Conservation (phyloP, 2,888 invertebrate genomes). For the Diarsia rubi region DNA sequence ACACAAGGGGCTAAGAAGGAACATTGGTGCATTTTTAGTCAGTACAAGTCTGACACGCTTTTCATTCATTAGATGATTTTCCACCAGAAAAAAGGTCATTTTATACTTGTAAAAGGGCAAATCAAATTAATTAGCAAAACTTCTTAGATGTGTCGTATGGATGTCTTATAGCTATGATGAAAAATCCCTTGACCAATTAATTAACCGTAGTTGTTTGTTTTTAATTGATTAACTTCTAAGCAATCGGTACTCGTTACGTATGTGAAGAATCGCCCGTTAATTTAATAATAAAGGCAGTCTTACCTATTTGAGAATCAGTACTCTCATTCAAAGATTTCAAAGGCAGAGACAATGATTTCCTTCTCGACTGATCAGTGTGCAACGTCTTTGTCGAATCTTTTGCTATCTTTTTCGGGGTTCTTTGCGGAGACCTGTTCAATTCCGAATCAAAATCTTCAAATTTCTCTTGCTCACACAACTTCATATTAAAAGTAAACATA, state of each 20-base stretch:
- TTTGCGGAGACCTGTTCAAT: slow-evolving; percentile 82
- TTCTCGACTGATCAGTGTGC: slow-evolving; percentile 83
- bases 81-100: no score
- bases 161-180: not conserved
- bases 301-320: slow-evolving; percentile 79
- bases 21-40: no score
- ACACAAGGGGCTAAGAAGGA: no score
- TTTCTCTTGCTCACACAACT: slow-evolving; percentile 82
- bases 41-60: no score
- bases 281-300: not conserved
- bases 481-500: slow-evolving; percentile 84
- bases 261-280: not conserved
- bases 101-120: not conserved
- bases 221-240: not conserved
- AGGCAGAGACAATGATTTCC: slow-evolving; percentile 93
- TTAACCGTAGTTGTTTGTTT: not conserved
- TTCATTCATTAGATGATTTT: no score
- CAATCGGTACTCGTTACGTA: no score
- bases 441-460: slow-evolving; percentile 90
- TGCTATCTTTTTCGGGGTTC: slow-evolving; percentile 84
- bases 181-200: not conserved
- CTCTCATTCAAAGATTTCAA: slow-evolving; percentile 92
- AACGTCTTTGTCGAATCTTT: slow-evolving; percentile 80
- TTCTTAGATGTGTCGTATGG: not conserved
- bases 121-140: not conserved